A percentile compares a stretch with the other conserved stretches of the same genome.
These are phyloP conservation scores for Drosophila funebris DNA, from an alignment of 1,140 invertebrate species.

Conservation along the genomic window DNA sequence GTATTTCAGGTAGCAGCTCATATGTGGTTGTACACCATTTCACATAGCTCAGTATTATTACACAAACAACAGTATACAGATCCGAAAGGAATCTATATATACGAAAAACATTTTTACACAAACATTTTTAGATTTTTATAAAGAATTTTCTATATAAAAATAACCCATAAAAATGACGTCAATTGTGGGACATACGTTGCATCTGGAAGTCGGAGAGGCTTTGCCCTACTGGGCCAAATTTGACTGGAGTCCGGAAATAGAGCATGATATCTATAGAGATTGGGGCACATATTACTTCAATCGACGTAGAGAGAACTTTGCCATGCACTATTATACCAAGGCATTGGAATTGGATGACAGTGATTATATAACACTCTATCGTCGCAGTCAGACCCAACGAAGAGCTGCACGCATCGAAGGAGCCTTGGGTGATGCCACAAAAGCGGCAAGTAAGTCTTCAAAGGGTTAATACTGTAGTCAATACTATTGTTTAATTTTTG, in stretches of 20 bases:
- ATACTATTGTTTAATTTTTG: neutral
- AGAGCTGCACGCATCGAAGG: constrained; percentile 61
- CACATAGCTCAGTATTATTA: neutral
- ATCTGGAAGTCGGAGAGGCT: neutral
- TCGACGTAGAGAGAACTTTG: constrained; percentile 63
- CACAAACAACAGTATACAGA: constrained; percentile 6
- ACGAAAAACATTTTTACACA: neutral
- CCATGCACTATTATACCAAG: constrained; percentile 64
- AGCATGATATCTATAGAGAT: constrained; percentile 65
- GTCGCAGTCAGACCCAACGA: constrained; percentile 68
- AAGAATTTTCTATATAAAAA: neutral
- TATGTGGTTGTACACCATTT: neutral
- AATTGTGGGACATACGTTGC: constrained; percentile 44
- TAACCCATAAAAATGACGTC: constrained; percentile 48
- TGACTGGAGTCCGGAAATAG: constrained; percentile 58
- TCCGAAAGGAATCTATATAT: neutral
- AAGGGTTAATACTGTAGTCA: neutral
- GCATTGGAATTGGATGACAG: constrained; percentile 49
- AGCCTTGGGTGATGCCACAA: constrained; percentile 54
- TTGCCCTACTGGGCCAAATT: constrained; percentile 52
- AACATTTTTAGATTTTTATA: constrained; percentile 1
- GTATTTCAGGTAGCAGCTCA: neutral
- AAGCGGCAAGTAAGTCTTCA: constrained; percentile 52
- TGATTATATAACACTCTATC: constrained; percentile 64
- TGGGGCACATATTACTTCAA: constrained; percentile 74